Evolutionary conservation across 2,797 vertebrate species (phyloP), one percentile per base, ranked within the genome.

Genomic region (Falco rusticolus): DNA sequence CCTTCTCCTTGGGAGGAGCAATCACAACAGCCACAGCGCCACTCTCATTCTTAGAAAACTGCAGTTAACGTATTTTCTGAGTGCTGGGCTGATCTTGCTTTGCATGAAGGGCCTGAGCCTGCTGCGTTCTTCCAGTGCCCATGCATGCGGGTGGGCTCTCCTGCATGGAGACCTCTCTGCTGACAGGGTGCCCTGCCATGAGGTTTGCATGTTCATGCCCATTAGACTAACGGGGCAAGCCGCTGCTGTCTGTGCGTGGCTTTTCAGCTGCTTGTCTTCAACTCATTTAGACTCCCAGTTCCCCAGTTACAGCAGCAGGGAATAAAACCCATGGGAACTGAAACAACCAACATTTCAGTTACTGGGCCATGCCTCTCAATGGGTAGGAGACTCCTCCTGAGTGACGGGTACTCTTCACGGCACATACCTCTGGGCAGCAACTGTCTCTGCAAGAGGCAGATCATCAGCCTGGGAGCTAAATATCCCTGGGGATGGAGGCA

Each of bases 171-270:
- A 34, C 10, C n/a, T 33, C 26, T 24, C 4, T 31, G 47, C 59
- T 45, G 48, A 61, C 2, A 39, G 24, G 16, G 9, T 0, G 0
- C 6, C 22, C 47, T 41, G 18, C n/a, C 56, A 33, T 3, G 4
- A 51, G 13, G 25, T 45, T 47, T 72, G 59, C 6, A 2, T 28
- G n/a, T 43, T 71, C 15, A 4, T n/a, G 15, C 2, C 11, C 6
- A 6, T 56, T 18, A 25, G 26, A 69, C 13, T 8, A 53, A 65
- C 0, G 19, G 9, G 17, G 21, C 20, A 88, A 28, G 63, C 71
- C 29, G 47, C 39, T 71, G 13, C 13, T 26, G 10, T 39, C 34
- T 53, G 6, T 72, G n/a, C 16, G 34, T 74, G 33, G 33, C 20
- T 74, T 77, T 84, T 61, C 69, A 74, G 18, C 24, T 24, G 41